phyloP scores from a whole-genome alignment of 2,888 invertebrate genomes.

The Pardosa pseudoannulata region DNA sequence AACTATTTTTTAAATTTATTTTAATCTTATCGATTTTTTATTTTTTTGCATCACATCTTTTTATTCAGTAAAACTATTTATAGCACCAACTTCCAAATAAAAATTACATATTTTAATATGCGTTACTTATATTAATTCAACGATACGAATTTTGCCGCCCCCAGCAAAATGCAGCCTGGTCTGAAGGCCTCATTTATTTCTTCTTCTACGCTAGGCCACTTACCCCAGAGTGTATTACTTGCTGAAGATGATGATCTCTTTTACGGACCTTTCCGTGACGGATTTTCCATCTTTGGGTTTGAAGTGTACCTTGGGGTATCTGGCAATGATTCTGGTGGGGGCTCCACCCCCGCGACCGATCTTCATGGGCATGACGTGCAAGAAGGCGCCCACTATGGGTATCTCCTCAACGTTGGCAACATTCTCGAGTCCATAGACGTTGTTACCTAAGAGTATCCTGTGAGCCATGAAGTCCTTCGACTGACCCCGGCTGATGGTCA shows the following conservation, averaged over 20 bases:
- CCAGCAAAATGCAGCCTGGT: too few relatives aligned
- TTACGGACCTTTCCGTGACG: constrained; percentile 22
- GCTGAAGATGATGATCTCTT: constrained; percentile 41
- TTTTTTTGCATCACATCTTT: too few relatives aligned
- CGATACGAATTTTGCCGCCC: too few relatives aligned
- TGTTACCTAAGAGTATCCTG: constrained; percentile 79
- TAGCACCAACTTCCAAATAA: too few relatives aligned
- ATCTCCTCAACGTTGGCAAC: constrained; percentile 79
- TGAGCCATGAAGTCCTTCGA: constrained; percentile 80
- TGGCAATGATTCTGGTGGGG: constrained; percentile 81
- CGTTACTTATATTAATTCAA: too few relatives aligned
- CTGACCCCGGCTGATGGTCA: constrained; percentile 81
- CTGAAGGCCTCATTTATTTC: too few relatives aligned
- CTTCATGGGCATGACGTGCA: constrained; percentile 82
- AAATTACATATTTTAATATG: too few relatives aligned
- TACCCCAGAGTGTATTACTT: too few relatives aligned
- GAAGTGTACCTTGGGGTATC: constrained; percentile 27
- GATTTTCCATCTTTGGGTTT: neutral
- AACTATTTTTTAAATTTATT: too few relatives aligned
- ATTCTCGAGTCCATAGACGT: constrained; percentile 82
- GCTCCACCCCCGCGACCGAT: constrained; percentile 82
- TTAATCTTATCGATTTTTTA: too few relatives aligned
- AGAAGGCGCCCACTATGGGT: constrained; percentile 75
- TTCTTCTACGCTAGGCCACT: too few relatives aligned
- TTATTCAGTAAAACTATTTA: too few relatives aligned